Percentiles rank a stretch among this genome's conserved stretches.
These are phyloP conservation scores for Grus americana DNA, from an alignment of 2,113 vertebrate genomes.

Conservation along the genomic window DNA sequence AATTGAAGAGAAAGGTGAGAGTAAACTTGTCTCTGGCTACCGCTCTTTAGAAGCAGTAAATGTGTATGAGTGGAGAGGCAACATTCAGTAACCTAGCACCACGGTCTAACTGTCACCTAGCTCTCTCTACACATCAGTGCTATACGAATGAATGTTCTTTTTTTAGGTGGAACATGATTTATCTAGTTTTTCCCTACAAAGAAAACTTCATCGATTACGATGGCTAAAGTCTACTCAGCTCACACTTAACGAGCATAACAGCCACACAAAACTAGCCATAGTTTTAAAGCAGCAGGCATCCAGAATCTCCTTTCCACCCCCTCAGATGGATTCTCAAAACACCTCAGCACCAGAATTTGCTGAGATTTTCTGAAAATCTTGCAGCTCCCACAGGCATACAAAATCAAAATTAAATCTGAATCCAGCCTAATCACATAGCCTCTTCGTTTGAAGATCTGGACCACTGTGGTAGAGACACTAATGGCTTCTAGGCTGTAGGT, in stretches of 20 bases:
- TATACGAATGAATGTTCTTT: background rate
- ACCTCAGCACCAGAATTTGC: background rate
- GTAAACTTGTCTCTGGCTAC: background rate
- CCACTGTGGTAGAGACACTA: slow-evolving; percentile 4
- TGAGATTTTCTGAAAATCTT: background rate
- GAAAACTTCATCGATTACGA: background rate
- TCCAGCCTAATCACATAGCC: background rate
- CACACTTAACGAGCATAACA: background rate
- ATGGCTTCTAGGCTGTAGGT: background rate
- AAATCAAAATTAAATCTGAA: background rate
- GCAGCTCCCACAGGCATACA: background rate
- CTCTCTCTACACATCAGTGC: background rate
- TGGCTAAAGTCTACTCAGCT: background rate
- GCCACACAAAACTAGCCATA: background rate
- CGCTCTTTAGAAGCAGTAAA: background rate
- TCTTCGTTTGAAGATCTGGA: slow-evolving; percentile 9
- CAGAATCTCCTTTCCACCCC: background rate
- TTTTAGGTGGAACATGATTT: background rate
- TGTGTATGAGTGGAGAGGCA: background rate
- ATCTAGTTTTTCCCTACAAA: background rate
- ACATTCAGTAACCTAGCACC: background rate
- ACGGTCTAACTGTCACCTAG: background rate
- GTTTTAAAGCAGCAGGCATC: background rate
- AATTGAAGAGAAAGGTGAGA: background rate
- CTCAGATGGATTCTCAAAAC: background rate